Conservation (phyloP, 2,797 vertebrate genomes). For the Hyperoplus immaculatus region DNA sequence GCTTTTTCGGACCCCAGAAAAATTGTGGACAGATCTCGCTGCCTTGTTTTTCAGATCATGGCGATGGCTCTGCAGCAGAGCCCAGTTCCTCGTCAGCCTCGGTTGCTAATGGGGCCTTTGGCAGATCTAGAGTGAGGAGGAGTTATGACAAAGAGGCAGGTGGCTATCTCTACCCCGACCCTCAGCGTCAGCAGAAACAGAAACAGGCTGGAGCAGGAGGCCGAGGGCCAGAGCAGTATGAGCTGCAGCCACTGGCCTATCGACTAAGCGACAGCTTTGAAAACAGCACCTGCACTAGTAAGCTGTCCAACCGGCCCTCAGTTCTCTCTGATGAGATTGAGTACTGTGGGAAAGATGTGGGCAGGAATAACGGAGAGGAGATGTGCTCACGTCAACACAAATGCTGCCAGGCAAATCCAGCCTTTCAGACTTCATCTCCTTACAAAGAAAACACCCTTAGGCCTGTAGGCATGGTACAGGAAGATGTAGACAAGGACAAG, state of each 20-base stretch:
- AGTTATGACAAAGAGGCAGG: conserved; percentile 80
- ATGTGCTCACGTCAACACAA: conserved; percentile 71
- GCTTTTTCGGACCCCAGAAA: conserved; percentile 96
- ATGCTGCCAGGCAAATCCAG: conserved; percentile 80
- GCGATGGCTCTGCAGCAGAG: conserved; percentile 70
- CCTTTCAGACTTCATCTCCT: conserved; percentile 96
- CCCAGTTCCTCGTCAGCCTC: conserved; percentile 78
- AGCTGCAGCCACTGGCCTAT: conserved; percentile 94
- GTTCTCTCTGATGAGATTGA: conserved; percentile 96
- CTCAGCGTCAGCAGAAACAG: conserved; percentile 79
- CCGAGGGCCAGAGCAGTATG: conserved; percentile 91
- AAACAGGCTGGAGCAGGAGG: conserved; percentile 61
- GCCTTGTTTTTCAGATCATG: conserved; percentile 88
- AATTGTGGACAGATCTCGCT: conserved; percentile 92
- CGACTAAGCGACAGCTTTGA: conserved; percentile 98
- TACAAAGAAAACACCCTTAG: conserved; percentile 86
- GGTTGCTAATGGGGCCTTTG: conserved; percentile 86
- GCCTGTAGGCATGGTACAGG: conserved; percentile 53
- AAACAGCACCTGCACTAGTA: conserved; percentile 98
- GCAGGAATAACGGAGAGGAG: conserved; percentile 67
- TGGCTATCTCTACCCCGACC: conserved; percentile 83
- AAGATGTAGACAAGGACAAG: conserved; percentile 71
- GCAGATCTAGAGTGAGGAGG: conserved; percentile 78
- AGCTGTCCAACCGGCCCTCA: conserved; percentile 95
- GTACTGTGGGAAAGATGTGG: conserved; percentile 83